Base-by-base conservation (phyloP, 2,888 invertebrate genomes). In the Tineola bisselliella region DNA sequence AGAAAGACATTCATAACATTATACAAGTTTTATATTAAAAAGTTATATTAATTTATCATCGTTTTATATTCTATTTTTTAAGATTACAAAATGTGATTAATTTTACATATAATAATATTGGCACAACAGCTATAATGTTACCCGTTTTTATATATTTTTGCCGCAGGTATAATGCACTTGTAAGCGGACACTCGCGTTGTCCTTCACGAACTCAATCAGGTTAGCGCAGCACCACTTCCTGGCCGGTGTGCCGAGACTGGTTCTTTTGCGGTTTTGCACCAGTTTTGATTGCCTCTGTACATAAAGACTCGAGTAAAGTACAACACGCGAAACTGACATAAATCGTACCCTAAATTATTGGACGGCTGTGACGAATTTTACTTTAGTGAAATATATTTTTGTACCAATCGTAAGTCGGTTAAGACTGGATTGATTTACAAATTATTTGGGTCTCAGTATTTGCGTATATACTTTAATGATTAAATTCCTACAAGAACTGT, bases 251-350 rank as follows among this genome's bases (percentile, higher is more conserved):
- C 58, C 33, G 8, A 33, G 57, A 84, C 84, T 78, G 84, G 84
- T 86, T 84, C 72, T 76, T 80, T 80, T 83, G 81, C 81, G 76
- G 73, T 74, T 79, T 76, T 81, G 84, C 81, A 81, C 84, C 79
- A 84, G 83, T 84, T 86, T 78, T 58, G 58, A 58, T 58, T 58
- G 33, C 58, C 33, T 17, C 33, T 15, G 48, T 17, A 48, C 48
- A 48, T 48, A 48, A 48, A 48, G 48, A 17, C 13, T 48, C 15
- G 15, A 17, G 15, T 48, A 48, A 48, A 48, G 48, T 48, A 48
- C 48, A 48, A 48, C 48, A 48, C 48, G 48, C 15, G 15, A 48
- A 48, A 17, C 48, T 48, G 48, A 48, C 48, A 48, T 48, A 48
- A 48, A 48, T 17, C 48, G 48, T 38, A 38, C 48, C 44, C 15